phyloP scores from a whole-genome alignment of 2,888 invertebrate genomes.

The Phrixothrix hirtus region DNA sequence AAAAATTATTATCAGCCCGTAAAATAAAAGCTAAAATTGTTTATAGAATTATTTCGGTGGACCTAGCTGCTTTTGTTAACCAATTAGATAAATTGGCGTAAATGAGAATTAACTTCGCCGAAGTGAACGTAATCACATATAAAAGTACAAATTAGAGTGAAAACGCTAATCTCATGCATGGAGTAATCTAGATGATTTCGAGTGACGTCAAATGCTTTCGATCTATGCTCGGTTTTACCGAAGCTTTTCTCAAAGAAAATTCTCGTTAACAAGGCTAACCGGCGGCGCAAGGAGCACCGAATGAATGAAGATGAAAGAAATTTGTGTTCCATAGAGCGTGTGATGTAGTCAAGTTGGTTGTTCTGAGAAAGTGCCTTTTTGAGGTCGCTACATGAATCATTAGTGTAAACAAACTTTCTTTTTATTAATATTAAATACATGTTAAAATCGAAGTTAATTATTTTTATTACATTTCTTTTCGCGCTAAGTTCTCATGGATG shows the following conservation, averaged over 20 bases:
- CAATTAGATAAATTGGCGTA: constrained; percentile 16
- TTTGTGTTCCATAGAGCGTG: constrained; percentile 40
- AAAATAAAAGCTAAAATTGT: constrained; percentile 10
- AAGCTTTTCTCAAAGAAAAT: constrained; percentile 32
- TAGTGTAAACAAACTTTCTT: constrained; percentile 6
- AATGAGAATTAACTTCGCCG: constrained; percentile 14
- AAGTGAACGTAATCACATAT: constrained; percentile 24
- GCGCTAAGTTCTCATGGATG: too few species aligned
- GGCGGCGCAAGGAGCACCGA: constrained; percentile 20
- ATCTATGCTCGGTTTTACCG: constrained; percentile 38
- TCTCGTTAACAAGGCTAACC: constrained; percentile 36
- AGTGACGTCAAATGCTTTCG: constrained; percentile 32
- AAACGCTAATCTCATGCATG: constrained; percentile 37
- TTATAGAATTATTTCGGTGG: constrained; percentile 6
- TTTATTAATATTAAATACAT: not conserved
- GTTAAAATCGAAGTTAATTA: too few species aligned
- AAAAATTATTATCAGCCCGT: too few species aligned
- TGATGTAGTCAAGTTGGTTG: constrained; percentile 37
- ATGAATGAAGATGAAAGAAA: constrained; percentile 44
- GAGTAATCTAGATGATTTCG: constrained; percentile 38
- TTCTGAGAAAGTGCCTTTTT: constrained; percentile 27
- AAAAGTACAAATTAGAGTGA: constrained; percentile 31
- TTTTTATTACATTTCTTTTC: too few species aligned
- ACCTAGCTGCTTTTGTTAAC: constrained; percentile 3
- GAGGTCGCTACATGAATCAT: constrained; percentile 20